Base-by-base conservation (phyloP, 1,140 invertebrate species). In the Leptestheria dahalacensis region DNA sequence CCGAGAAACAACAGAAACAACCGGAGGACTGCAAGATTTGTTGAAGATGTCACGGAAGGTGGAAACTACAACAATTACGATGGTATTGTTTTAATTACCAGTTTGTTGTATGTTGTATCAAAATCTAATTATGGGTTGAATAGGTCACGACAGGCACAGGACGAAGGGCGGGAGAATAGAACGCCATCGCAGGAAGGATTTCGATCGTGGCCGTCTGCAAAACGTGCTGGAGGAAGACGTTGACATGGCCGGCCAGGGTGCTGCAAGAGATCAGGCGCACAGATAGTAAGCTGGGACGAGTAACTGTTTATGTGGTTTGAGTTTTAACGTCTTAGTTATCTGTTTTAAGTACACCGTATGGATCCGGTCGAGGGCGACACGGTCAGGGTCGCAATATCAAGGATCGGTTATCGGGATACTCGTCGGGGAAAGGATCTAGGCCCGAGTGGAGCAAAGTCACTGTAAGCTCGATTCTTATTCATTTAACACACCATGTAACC, bases 81-180 rank as follows among this genome's bases (percentile, higher is more conserved):
- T 15, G 6, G 6, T 9, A 41, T 15, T 41, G 6, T 9, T 41
- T 41, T 9, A 6, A 15, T 6, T 41, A 41, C 33, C 6, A 9
- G 33, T 15, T 9, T 41, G 6, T 41, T 15, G 6, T 41, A 41
- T 41, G 33, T 6, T 9, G 33, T 9, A 41, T 41, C 33, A 41
- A 41, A 41, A 41, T 15, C 6, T 41, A 41, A 41, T 41, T 41
- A 9, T 41, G 15, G 6, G n/a, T 41, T 41, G 33, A 9, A 9
- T 41, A 41, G 33, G 33, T 41, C 33, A 41, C 15, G 33, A 41
- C 33, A 41, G 33, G 6, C 15, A 41, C 33, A 41, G 33, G 15
- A 41, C 33, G 6, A 60, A 60, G 11, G 28, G 58, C 41, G 58
- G 58, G 18, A 50, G 58, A 28, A 51, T 60, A 41, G 58, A 60